phyloP scores from a whole-genome alignment of 2,888 invertebrate species.

The Tethea ocularis region DNA sequence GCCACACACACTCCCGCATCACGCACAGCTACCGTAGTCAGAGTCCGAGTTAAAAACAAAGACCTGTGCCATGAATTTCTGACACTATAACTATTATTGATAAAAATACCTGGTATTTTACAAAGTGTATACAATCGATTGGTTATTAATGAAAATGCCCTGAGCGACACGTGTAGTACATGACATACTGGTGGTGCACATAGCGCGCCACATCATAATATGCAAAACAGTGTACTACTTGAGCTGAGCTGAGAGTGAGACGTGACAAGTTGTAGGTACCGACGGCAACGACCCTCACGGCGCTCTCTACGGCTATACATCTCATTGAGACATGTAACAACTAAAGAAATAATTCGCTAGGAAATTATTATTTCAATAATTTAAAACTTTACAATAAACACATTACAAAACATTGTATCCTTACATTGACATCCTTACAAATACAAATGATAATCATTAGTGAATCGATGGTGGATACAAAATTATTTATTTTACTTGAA shows the following conservation, averaged over 20 bases:
- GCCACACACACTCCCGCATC: no score
- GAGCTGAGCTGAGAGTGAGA: background rate
- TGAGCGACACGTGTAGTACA: conserved; percentile 21
- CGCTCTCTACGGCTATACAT: conserved; percentile 2
- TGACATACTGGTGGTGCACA: background rate
- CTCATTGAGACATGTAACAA: conserved; percentile 30
- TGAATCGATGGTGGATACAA: conserved; percentile 42
- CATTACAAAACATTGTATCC: conserved; percentile 68
- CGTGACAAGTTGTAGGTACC: background rate
- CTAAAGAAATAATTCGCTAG: conserved; percentile 62
- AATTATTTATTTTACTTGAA: background rate
- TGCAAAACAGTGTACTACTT: background rate
- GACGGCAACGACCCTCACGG: background rate
- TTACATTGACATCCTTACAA: conserved; percentile 51
- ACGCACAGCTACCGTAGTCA: no score
- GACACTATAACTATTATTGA: conserved; percentile 44
- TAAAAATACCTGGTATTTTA: conserved; percentile 64
- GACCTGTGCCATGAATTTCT: conserved; percentile 42
- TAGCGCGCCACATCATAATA: background rate
- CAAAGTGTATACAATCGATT: conserved; percentile 62
- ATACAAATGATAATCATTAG: conserved; percentile 40
- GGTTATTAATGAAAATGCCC: conserved; percentile 49
- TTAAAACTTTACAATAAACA: conserved; percentile 67
- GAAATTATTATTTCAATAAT: conserved; percentile 57
- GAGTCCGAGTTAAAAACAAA: no score